A percentile compares a stretch with the other conserved stretches of the same genome.
These are phyloP conservation scores for Ridgeia piscesae DNA, from an alignment of 1,140 invertebrate genomes.

Conservation along the genomic window DNA sequence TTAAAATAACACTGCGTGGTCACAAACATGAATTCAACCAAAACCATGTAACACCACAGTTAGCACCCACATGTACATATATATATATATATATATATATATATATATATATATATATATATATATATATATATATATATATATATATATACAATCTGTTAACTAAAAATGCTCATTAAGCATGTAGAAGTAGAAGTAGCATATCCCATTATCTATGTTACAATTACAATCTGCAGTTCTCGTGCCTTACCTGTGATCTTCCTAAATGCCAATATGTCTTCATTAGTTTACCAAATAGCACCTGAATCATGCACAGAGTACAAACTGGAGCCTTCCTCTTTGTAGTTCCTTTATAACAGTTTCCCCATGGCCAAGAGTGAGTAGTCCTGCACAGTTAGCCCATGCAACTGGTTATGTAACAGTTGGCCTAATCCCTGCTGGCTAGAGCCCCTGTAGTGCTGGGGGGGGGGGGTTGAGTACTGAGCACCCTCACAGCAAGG, in stretches of 20 bases:
- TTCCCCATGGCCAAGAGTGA: neutral
- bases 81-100: no score
- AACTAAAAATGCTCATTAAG: no score
- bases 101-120: no score
- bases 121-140: no score
- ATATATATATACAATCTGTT: no score
- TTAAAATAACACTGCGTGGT: neutral
- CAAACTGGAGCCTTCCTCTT: neutral
- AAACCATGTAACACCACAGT: neutral
- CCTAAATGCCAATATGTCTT: neutral
- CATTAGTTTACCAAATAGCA: neutral
- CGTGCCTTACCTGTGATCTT: neutral
- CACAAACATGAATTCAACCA: neutral
- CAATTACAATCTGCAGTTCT: slow-evolving; percentile 11
- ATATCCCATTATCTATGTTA: neutral
- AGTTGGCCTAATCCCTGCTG: neutral
- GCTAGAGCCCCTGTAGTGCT: neutral
- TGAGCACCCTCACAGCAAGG: neutral
- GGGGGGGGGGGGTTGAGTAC: no score
- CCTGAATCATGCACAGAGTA: neutral
- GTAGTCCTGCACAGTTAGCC: no score
- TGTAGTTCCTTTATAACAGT: slow-evolving; percentile 2
- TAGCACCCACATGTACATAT: no score
- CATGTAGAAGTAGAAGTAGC: no score
- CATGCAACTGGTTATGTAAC: no score